Evolutionary conservation across 2,888 invertebrate genomes (phyloP).

Genomic region (Strigamia crassipes): DNA sequence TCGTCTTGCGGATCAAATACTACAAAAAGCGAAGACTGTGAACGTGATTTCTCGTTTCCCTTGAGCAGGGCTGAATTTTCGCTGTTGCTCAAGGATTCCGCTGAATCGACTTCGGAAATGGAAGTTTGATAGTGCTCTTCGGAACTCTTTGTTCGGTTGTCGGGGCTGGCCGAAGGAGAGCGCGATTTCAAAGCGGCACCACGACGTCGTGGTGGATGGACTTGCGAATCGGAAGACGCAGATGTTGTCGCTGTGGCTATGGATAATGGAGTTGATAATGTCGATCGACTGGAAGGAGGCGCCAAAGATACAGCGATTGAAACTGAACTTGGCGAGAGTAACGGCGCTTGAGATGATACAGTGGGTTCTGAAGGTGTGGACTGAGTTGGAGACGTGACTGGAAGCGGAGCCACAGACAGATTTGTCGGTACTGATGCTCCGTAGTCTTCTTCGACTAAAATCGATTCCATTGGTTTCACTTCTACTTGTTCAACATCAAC

Average conservation of each 20-base stretch:
- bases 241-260: constrained; percentile 54
- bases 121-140: constrained; percentile 54
- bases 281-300: background rate
- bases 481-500: constrained; percentile 4
- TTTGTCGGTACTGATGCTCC: background rate
- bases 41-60: constrained; percentile 56
- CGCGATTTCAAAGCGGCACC: constrained; percentile 56
- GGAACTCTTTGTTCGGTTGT: constrained; percentile 57
- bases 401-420: background rate
- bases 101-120: constrained; percentile 57
- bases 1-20: constrained; percentile 74
- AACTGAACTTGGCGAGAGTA: background rate
- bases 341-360: background rate
- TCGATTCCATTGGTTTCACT: constrained; percentile 6
- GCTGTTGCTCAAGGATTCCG: constrained; percentile 61
- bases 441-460: constrained; percentile 12
- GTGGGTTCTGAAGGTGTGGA: constrained; percentile 1
- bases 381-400: background rate
- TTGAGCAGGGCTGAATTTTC: constrained; percentile 63
- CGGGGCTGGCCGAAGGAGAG: constrained; percentile 57
- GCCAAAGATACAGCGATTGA: background rate
- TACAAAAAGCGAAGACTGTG: constrained; percentile 56
- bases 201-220: constrained; percentile 52
- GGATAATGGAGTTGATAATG: background rate
- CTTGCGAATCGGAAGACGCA: constrained; percentile 55